Evolutionary conservation across 1,140 invertebrate species (phyloP), one percentile per base, ranked within the genome.

Genomic region (Musca domestica): DNA sequence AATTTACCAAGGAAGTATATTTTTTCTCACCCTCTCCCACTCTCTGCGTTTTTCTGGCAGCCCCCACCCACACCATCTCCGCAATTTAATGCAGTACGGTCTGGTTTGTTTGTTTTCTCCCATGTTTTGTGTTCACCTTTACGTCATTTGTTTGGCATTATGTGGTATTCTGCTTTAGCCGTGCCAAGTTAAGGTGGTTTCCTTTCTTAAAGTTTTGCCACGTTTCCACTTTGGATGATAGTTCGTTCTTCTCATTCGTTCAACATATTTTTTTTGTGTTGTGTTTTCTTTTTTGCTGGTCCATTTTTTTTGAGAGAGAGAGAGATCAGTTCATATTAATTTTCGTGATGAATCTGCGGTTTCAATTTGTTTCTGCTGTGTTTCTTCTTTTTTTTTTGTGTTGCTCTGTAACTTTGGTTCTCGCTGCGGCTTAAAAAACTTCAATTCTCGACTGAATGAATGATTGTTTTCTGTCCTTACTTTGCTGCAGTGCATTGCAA

Each of bases 281-380:
- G 5, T n/a, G 19, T 19, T 19, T 51, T 51, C 20, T 51, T 51
- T 2, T 19, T 19, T 20, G 0, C n/a, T n/a, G n/a, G n/a, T n/a
- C n/a, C 12, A 12, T 51, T 49, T 14, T 49, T 49, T n/a, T n/a
- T n/a, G n/a, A n/a, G n/a, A n/a, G n/a, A n/a, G n/a, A n/a, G n/a
- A n/a, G 15, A 49, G 27, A 41, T 41, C 34, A 5, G 34, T 41
- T 41, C 34, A 9, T 41, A 34, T 61, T 61, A 15, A 34, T 61
- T 61, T 61, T 19, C n/a, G 56, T 61, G 56, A 17, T 34, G 56
- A 61, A 61, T 34, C 56, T 61, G 56, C 56, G 56, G 56, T 61
- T 61, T 61, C 56, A 61, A 41, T 61, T 61, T 61, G 56, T 34
- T 61, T 41, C 34, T 4, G 27, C 3, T 3, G 27, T 5, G 22